These are phyloP conservation scores for Drosophila engyochracea DNA, from an alignment of 2,888 invertebrate genomes.

Conservation along the genomic window DNA sequence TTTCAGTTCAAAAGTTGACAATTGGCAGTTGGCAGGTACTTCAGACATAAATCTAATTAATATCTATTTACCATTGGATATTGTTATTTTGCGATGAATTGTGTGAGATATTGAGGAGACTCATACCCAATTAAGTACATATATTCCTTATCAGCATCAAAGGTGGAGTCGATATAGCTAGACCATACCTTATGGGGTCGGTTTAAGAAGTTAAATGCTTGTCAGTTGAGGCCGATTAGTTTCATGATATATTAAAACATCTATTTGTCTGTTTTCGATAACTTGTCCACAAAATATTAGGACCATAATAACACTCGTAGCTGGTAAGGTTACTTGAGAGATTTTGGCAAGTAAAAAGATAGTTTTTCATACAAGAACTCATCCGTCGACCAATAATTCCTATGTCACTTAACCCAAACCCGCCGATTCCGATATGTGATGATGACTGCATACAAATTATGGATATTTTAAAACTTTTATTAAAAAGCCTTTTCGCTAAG, in stretches of 20 bases:
- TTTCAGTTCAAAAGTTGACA: not conserved
- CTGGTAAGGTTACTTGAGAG: not conserved
- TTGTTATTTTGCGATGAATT: not conserved
- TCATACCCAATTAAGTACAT: not conserved
- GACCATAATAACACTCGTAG: not conserved
- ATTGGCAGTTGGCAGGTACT: not conserved
- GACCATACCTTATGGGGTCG: not conserved
- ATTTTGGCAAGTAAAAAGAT: not conserved
- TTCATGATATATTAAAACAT: not conserved
- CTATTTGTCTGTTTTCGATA: not conserved
- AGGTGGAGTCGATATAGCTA: not conserved
- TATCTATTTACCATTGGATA: not conserved
- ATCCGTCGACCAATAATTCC: not conserved
- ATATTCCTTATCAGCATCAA: not conserved
- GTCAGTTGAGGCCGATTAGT: not conserved
- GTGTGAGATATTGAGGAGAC: not conserved
- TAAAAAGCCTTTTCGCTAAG: not conserved
- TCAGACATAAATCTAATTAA: not conserved
- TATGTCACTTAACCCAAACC: not conserved
- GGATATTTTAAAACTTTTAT: not conserved
- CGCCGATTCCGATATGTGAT: not conserved
- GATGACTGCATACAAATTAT: not conserved
- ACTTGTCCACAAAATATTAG: not conserved
- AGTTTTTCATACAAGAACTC: not conserved
- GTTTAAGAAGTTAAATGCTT: not conserved